phyloP scores from a whole-genome alignment of 1,140 invertebrate species.

The Tachypleus tridentatus region DNA sequence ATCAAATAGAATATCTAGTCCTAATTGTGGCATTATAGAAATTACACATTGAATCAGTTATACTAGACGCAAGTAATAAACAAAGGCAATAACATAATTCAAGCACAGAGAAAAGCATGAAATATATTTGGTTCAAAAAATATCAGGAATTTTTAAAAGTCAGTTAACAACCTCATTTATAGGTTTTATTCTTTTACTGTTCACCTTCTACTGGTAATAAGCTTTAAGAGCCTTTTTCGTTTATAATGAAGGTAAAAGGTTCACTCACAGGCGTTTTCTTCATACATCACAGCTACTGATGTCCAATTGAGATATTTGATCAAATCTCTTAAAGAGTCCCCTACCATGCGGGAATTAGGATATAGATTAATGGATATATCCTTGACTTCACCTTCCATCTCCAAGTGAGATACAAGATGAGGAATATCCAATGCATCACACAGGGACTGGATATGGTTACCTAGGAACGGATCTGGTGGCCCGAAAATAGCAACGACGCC shows the following conservation, averaged over 20 bases:
- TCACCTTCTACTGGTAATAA: too few species aligned
- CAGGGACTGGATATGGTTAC: slow-evolving; percentile 74
- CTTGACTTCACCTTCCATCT: slow-evolving; percentile 36
- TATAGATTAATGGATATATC: slow-evolving; percentile 82
- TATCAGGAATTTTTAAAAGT: too few species aligned
- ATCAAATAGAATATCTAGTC: too few species aligned
- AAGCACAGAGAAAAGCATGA: too few species aligned
- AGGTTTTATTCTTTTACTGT: too few species aligned
- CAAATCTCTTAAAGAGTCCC: slow-evolving; percentile 71
- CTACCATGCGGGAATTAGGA: slow-evolving; percentile 68
- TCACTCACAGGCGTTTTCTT: slow-evolving; percentile 65
- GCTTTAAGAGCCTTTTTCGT: too few species aligned
- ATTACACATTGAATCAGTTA: too few species aligned
- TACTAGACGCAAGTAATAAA: too few species aligned
- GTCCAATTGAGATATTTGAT: slow-evolving; percentile 86
- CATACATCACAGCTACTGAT: slow-evolving; percentile 82
- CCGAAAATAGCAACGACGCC: slow-evolving; percentile 86
- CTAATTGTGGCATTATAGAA: too few species aligned
- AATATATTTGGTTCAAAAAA: too few species aligned
- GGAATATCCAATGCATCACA: slow-evolving; percentile 78
- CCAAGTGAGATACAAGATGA: slow-evolving; percentile 60
- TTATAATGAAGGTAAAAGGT: slow-evolving; percentile 42
- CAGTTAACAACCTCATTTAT: too few species aligned
- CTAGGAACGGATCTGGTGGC: slow-evolving; percentile 66
- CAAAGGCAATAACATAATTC: too few species aligned